Conservation (phyloP, 1,140 invertebrate species). For the Rhyzopertha dominica region DNA sequence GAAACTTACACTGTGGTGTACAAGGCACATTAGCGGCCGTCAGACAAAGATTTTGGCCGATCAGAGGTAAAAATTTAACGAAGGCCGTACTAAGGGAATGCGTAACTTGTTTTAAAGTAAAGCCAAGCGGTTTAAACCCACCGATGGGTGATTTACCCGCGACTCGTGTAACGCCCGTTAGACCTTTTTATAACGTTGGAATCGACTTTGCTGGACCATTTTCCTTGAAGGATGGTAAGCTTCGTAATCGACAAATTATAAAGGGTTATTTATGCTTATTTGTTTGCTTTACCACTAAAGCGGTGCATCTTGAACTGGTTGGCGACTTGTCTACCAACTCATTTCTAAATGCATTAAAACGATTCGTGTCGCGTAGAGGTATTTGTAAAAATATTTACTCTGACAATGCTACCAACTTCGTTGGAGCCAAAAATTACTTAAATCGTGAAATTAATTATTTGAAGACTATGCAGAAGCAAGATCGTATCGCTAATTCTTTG, state of each 20-base stretch:
- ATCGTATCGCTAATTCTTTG: no score
- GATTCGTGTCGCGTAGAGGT: conserved; percentile 33
- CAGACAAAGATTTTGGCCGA: conserved; percentile 20
- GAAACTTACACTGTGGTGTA: conserved; percentile 15
- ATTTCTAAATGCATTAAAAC: conserved; percentile 26
- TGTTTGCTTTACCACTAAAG: conserved; percentile 18
- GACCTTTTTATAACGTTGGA: conserved; percentile 28
- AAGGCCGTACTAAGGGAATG: conserved; percentile 15
- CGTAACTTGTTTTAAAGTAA: conserved; percentile 15
- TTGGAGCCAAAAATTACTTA: conserved; percentile 23
- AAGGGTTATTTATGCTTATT: conserved; percentile 29
- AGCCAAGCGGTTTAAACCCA: conserved; percentile 1
- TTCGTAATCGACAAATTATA: conserved; percentile 16
- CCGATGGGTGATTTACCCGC: conserved; percentile 23
- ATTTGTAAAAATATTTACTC: conserved; percentile 21
- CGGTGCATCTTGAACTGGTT: conserved; percentile 35
- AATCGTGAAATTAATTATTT: conserved; percentile 41
- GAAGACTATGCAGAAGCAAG: conserved; percentile 44
- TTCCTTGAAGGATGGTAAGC: conserved; percentile 9
- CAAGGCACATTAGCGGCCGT: conserved; percentile 12
- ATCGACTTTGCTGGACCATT: conserved; percentile 41
- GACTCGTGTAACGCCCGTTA: conserved; percentile 15
- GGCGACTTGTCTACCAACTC: conserved; percentile 23
- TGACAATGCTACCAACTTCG: conserved; percentile 35
- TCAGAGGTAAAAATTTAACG: conserved; percentile 20